These are phyloP conservation scores for Simalia tracyae DNA, from an alignment of 2,797 vertebrate species.

Conservation along the genomic window DNA sequence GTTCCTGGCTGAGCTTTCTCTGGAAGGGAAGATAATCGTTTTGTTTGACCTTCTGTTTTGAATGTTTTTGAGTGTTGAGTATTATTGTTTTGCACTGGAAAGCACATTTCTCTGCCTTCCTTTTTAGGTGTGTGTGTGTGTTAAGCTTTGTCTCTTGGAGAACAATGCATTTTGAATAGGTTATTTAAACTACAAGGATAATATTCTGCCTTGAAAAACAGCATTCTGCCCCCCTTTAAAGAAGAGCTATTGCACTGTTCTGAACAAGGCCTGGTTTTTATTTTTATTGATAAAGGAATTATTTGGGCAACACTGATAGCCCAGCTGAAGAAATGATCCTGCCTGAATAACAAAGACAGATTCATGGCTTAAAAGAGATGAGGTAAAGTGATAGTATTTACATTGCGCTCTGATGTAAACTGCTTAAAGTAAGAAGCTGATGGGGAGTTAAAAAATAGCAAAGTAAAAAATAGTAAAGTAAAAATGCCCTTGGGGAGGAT, in stretches of 20 bases:
- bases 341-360: slow-evolving; percentile 49
- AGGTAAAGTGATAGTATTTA: slow-evolving; percentile 12
- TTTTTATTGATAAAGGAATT: not conserved
- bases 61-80: rapidly evolving
- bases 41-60: not conserved
- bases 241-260: slow-evolving; percentile 33
- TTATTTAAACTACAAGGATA: slow-evolving; percentile 21
- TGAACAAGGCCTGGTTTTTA: slow-evolving; percentile 47
- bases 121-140: not conserved
- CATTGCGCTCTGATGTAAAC: not conserved
- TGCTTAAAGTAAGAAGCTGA: not conserved
- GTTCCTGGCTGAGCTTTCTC: not conserved
- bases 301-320: slow-evolving; percentile 48
- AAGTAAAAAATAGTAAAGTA: not conserved
- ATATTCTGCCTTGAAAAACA: slow-evolving; percentile 33
- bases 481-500: not conserved
- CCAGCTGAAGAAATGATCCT: slow-evolving; percentile 63
- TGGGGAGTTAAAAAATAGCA: not conserved
- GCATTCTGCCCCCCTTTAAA: slow-evolving; percentile 31
- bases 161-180: slow-evolving; percentile 39
- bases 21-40: not conserved
- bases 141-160: slow-evolving; percentile 37
- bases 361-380: slow-evolving; percentile 59
- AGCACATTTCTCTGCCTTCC: not conserved
- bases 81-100: not conserved